Evolutionary conservation across 2,797 vertebrate species (phyloP).

Genomic region (Xenopus petersii): DNA sequence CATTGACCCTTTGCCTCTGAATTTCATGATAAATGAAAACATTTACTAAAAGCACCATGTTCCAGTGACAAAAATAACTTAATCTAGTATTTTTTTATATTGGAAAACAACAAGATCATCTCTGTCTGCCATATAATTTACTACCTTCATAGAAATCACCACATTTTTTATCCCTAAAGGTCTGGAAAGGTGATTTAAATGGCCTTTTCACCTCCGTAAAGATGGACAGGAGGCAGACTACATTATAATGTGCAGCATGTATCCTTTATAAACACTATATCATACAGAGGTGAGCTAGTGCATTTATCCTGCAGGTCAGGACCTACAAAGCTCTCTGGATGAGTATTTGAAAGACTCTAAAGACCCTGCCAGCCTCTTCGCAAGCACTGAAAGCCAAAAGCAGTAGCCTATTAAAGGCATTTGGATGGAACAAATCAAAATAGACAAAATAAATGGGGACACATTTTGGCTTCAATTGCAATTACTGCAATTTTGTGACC

Average conservation of each 20-base stretch:
- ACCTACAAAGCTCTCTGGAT: constrained; percentile 46
- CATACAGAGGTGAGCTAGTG: constrained; percentile 40
- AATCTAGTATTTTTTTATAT: constrained; percentile 32
- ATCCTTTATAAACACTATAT: constrained; percentile 48
- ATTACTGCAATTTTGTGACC: constrained; percentile 45
- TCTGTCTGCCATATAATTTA: constrained; percentile 44
- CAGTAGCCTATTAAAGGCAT: constrained; percentile 45
- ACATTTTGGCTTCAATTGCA: constrained; percentile 34
- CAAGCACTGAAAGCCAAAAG: constrained; percentile 32
- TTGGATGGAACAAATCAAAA: constrained; percentile 49
- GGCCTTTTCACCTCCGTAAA: constrained; percentile 39
- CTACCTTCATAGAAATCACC: constrained; percentile 26
- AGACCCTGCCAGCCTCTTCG: constrained; percentile 35
- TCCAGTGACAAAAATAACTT: constrained; percentile 41
- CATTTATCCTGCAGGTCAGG: constrained; percentile 46
- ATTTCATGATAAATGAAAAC: constrained; percentile 34
- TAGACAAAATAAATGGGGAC: constrained; percentile 45
- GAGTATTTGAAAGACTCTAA: constrained; percentile 44
- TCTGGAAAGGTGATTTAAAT: constrained; percentile 39
- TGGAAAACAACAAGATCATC: constrained; percentile 39
- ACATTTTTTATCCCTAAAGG: constrained; percentile 40
- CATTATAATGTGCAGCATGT: constrained; percentile 46
- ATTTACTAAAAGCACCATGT: constrained; percentile 31
- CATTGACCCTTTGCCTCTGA: constrained; percentile 30
- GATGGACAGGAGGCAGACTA: constrained; percentile 44